Evolutionary conservation across 2,888 invertebrate genomes (phyloP).

Genomic region (Drosophila paracracens): DNA sequence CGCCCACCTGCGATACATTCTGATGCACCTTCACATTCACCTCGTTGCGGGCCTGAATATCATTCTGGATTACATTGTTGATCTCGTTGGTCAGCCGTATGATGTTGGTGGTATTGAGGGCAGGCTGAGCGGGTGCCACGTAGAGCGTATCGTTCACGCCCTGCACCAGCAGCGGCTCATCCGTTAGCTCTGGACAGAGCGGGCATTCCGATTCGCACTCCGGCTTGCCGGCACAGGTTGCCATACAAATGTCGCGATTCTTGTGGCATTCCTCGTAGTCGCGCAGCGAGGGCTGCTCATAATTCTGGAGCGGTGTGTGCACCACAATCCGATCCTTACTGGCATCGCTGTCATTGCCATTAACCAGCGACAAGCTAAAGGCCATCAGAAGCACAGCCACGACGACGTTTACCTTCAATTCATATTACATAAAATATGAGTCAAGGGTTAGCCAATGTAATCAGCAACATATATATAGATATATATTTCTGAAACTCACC

Average conservation of each 20-base stretch:
- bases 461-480: background rate
- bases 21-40: slow-evolving; percentile 80
- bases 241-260: slow-evolving; percentile 66
- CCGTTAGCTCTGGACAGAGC: slow-evolving; percentile 74
- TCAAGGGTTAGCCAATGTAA: slow-evolving; percentile 9
- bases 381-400: slow-evolving; percentile 25
- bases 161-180: slow-evolving; percentile 76
- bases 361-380: slow-evolving; percentile 14
- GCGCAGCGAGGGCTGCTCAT: slow-evolving; percentile 77
- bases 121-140: slow-evolving; percentile 31
- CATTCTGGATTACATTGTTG: slow-evolving; percentile 76
- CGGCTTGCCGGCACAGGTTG: slow-evolving; percentile 42
- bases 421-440: slow-evolving; percentile 30
- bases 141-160: slow-evolving; percentile 79
- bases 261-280: slow-evolving; percentile 75
- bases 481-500: slow-evolving; percentile 33
- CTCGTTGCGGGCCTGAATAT: slow-evolving; percentile 72
- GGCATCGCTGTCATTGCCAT: slow-evolving; percentile 1
- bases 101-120: slow-evolving; percentile 79
- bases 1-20: slow-evolving; percentile 81
- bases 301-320: slow-evolving; percentile 74
- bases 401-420: slow-evolving; percentile 7
- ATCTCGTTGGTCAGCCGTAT: slow-evolving; percentile 81
- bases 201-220: slow-evolving; percentile 71
- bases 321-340: slow-evolving; percentile 69